phyloP scores from a whole-genome alignment of 2,113 vertebrate genomes.

The Gasterosteus aculeatus region DNA sequence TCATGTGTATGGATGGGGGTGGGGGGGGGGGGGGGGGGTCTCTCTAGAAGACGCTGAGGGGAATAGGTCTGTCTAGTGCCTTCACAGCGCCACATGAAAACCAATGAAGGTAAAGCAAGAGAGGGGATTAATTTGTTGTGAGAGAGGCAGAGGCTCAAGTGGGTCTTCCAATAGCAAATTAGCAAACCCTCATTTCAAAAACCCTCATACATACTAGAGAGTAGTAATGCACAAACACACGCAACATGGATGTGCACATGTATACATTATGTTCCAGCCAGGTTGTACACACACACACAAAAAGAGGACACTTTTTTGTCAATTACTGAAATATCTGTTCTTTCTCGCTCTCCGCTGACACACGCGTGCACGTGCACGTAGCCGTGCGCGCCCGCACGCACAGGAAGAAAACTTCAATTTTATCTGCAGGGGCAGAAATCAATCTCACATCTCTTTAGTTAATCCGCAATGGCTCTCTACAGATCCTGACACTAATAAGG shows the following conservation, averaged over 20 bases:
- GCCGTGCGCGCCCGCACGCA: slow-evolving; percentile 11
- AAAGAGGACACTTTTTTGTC: neutral
- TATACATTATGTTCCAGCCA: slow-evolving; percentile 30
- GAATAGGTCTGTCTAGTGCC: slow-evolving; percentile 37
- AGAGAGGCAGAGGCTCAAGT: slow-evolving; percentile 80
- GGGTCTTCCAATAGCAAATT: slow-evolving; percentile 88
- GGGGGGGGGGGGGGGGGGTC: slow-evolving; percentile 18
- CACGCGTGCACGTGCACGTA: neutral
- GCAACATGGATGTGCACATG: slow-evolving; percentile 51
- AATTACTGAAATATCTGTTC: slow-evolving; percentile 24
- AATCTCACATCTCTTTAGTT: slow-evolving; percentile 98
- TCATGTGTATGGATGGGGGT: slow-evolving; percentile 12
- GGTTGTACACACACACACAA: slow-evolving; percentile 12
- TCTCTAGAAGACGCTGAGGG: slow-evolving; percentile 17
- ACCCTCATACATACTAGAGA: slow-evolving; percentile 64
- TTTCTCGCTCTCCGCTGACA: slow-evolving; percentile 5
- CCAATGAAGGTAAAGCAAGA: slow-evolving; percentile 64
- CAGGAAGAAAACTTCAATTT: slow-evolving; percentile 81
- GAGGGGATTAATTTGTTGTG: slow-evolving; percentile 70
- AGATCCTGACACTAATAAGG: slow-evolving; percentile 98
- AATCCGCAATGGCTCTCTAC: slow-evolving; percentile 94
- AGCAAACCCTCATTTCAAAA: slow-evolving; percentile 81
- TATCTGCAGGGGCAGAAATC: slow-evolving; percentile 92
- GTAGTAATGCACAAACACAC: slow-evolving; percentile 57
- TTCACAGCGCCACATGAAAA: slow-evolving; percentile 62